Evolutionary conservation across 2,113 vertebrate species (phyloP), one percentile per base, ranked within the genome.

Genomic region (Oreotrochilus melanogaster): DNA sequence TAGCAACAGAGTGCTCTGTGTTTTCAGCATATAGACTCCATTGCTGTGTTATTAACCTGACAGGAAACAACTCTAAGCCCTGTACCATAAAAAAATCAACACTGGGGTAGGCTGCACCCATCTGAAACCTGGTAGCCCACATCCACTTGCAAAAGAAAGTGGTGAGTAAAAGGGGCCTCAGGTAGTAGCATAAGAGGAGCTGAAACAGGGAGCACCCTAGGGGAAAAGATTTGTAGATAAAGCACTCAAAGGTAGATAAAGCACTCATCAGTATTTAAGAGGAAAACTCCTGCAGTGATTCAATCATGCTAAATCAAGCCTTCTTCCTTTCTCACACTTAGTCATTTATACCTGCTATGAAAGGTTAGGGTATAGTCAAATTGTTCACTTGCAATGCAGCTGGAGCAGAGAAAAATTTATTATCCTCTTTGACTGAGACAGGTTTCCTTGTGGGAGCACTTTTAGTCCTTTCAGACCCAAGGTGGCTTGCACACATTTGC

Each of bases 321-420:
- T 65, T 70, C 35, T 86, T 92, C 2, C 69, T 61, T 75, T 79
- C 30, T 89, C 47, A 16, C 23, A 27, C 2, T 7, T 1, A 71
- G 31, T 15, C 18, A 33, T 87, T 92, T 92, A 37, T 53, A 42
- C 19, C 15, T 67, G 25, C 53, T 75, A 42, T 60, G 39, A 71
- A 75, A 78, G 15, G 15, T 71, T 76, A 31, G 39, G 57, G 43
- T 31, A 25, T n/a, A 70, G 73, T 53, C 14, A 75, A 50, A 53
- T 0, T 0, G 0, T 72, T 51, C 5, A 0, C 35, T 47, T 65
- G 27, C 43, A 31, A 10, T 18, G 56, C 42, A 73, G 65, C 50
- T 45, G 35, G 31, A 86, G 53, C 27, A 50, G 11, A 42, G 78
- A 65, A 42, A 73, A 56, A 45, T 64, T 67, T 47, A 74, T 67